Conservation (phyloP, 2,888 invertebrate species). For the Tubiluchus corallicola region DNA sequence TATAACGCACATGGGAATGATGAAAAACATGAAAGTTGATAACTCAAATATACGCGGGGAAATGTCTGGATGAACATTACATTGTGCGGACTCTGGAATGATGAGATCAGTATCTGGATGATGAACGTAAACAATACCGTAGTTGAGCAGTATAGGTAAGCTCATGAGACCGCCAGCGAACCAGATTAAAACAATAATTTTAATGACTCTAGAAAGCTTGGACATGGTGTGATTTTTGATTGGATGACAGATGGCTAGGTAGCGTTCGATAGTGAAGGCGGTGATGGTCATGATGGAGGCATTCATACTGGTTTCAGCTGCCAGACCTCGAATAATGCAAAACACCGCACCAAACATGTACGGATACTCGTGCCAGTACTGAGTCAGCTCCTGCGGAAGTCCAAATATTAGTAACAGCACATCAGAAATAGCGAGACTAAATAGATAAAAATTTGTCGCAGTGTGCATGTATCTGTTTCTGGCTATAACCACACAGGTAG, state of each 20-base stretch:
- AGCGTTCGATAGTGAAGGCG: constrained; percentile 22
- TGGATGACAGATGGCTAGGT: constrained; percentile 23
- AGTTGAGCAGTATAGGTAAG: constrained; percentile 13
- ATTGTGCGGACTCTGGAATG: constrained; percentile 16
- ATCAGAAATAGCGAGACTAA: constrained; percentile 69
- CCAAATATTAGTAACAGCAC: constrained; percentile 54
- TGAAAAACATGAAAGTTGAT: constrained; percentile 20
- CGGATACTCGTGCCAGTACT: neutral
- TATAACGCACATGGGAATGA: constrained; percentile 19
- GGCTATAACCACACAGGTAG: constrained; percentile 65
- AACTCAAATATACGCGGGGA: constrained; percentile 15
- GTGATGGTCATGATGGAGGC: constrained; percentile 22
- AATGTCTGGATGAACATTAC: constrained; percentile 15
- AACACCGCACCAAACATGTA: constrained; percentile 1
- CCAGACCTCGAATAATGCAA: neutral
- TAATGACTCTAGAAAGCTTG: constrained; percentile 18
- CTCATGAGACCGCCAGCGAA: constrained; percentile 19
- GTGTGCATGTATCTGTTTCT: constrained; percentile 64
- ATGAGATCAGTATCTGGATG: constrained; percentile 13
- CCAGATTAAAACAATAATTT: constrained; percentile 19
- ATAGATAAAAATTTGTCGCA: constrained; percentile 76
- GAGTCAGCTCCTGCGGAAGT: constrained; percentile 61
- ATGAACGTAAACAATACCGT: constrained; percentile 9
- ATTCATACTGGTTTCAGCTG: constrained; percentile 10
- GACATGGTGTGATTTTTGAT: constrained; percentile 19